phyloP scores from a whole-genome alignment of 2,113 vertebrate genomes.

The Ctenomys sociabilis region DNA sequence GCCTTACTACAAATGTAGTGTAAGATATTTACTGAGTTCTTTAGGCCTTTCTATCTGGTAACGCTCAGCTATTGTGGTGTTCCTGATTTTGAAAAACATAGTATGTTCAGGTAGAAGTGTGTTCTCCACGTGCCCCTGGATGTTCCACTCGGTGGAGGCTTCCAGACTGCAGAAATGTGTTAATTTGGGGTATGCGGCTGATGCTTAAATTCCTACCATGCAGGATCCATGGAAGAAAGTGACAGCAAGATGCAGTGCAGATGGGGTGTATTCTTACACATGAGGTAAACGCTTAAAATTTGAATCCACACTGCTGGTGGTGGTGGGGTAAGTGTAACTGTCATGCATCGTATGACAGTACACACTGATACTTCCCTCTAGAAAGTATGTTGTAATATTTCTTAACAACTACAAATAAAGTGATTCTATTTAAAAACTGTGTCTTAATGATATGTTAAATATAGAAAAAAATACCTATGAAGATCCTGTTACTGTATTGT shows the following conservation, averaged over 20 bases:
- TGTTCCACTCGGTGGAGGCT: constrained; percentile 82
- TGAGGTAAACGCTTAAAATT: not conserved
- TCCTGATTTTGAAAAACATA: not conserved
- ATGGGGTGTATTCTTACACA: not conserved
- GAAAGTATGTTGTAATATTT: not conserved
- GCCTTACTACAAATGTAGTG: not conserved
- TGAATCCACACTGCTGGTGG: not conserved
- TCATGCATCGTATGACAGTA: not conserved
- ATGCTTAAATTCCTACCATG: constrained; percentile 89
- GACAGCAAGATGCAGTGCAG: not conserved
- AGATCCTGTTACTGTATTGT: not conserved
- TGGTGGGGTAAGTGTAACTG: not conserved
- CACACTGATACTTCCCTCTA: not conserved
- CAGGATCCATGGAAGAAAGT: not conserved
- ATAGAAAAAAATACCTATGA: not conserved
- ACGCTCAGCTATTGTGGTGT: not conserved
- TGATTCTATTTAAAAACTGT: not conserved
- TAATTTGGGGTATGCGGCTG: constrained; percentile 81
- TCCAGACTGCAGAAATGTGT: constrained; percentile 90
- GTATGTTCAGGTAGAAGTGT: constrained; percentile 81
- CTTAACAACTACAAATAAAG: not conserved
- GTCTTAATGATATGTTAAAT: not conserved
- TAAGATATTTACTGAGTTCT: not conserved
- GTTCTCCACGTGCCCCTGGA: constrained; percentile 76
- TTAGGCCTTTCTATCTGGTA: constrained; percentile 6